phyloP scores from a whole-genome alignment of 2,797 vertebrate genomes.

The Brachyalestes nurse region DNA sequence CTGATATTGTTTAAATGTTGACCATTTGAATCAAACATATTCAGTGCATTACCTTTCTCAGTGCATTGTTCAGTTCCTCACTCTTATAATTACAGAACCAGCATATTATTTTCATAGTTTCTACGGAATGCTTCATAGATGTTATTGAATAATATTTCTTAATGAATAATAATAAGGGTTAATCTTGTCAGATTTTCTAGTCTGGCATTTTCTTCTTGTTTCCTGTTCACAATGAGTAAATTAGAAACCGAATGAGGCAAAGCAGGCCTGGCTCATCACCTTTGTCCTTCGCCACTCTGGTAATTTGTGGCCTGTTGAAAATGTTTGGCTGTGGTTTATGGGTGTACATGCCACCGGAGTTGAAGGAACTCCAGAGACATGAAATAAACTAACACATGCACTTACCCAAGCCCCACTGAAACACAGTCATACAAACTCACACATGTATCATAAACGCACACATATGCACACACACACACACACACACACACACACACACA shows the following conservation, averaged over 20 bases:
- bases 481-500: neutral
- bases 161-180: too few species aligned
- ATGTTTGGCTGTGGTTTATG: conserved; percentile 52
- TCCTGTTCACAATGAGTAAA: neutral
- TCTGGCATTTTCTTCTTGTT: neutral
- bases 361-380: conserved; percentile 37
- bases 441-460: neutral
- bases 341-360: conserved; percentile 41
- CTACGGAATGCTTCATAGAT: too few species aligned
- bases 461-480: neutral
- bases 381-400: conserved; percentile 53
- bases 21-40: too few species aligned
- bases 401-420: conserved; percentile 31
- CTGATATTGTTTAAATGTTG: too few species aligned
- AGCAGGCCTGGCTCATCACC: conserved; percentile 26
- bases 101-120: too few species aligned
- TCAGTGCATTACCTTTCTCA: too few species aligned
- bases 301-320: conserved; percentile 54
- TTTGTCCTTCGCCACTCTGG: conserved; percentile 44
- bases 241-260: neutral
- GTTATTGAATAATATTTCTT: too few species aligned
- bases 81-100: too few species aligned
- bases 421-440: conserved; percentile 17
- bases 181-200: neutral
- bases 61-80: too few species aligned